phyloP scores from a whole-genome alignment of 2,797 vertebrate species.

The Eidolon dupreanum region DNA sequence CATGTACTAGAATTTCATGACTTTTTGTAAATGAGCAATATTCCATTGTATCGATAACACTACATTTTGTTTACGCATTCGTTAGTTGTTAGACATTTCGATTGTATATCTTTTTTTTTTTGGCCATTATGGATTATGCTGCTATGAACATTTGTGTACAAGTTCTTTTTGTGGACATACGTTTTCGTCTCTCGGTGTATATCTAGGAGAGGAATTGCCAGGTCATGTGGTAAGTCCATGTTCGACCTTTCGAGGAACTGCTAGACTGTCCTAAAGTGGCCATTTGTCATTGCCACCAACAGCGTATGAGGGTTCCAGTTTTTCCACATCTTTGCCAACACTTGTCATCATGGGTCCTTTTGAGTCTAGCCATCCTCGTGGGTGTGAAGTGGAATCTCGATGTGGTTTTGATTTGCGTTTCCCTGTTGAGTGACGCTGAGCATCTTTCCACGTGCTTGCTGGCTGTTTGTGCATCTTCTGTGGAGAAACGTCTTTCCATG shows the following conservation, averaged over 20 bases:
- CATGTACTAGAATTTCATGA: accelerated
- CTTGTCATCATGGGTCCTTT: background rate
- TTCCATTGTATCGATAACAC: accelerated
- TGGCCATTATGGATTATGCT: background rate
- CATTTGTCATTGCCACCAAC: accelerated
- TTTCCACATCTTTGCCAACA: background rate
- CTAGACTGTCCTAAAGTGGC: background rate
- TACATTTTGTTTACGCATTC: background rate
- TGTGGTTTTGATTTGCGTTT: background rate
- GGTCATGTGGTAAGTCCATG: accelerated
- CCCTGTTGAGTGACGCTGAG: background rate
- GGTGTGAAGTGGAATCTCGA: accelerated
- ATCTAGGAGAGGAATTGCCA: background rate
- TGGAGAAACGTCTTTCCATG: background rate
- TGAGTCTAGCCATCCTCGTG: accelerated
- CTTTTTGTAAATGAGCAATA: background rate
- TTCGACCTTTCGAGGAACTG: background rate
- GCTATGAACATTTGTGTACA: background rate
- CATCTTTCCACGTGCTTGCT: background rate
- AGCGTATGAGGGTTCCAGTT: accelerated
- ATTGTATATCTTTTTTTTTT: too few species aligned
- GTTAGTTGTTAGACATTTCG: background rate
- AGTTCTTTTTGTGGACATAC: accelerated
- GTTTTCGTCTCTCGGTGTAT: background rate
- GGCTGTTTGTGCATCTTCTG: background rate